Evolutionary conservation across 35 echinoderm and acorn worm species (phyloP), one percentile per base, ranked within the genome.

Genomic region (Eucidaris tribuloides): DNA sequence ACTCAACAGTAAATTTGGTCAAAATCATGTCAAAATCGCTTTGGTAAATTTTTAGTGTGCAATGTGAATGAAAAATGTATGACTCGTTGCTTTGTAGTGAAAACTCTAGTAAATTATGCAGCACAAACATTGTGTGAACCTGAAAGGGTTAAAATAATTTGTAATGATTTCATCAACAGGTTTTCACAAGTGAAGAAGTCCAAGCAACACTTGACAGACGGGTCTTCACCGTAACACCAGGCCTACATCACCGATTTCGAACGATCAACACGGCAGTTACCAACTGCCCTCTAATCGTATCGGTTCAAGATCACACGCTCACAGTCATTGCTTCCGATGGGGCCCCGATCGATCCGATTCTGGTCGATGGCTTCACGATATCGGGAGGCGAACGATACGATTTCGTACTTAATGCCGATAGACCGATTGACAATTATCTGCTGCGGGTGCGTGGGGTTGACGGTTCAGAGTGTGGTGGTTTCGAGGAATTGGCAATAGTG

Each of bases 221-320:
- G 62, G 70, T 84, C 4, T 90, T 84, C 70, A 38, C 13, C 3
- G 81, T 90, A 30, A 58, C 44, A 55, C 76, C 17, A 7, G 83
- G 82, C 3, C 58, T 61, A 49, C 86, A 87, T 6, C 84, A 90
- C 57, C 43, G 90, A 28, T 99, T 93, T 45, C 90, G 96, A 20
- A 80, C 82, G 33, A 85, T 89, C 38, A 99, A 91, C 52, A 93
- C 89, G 44, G 86, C 96, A 17, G 71, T 89, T 13, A 93, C 96
- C 14, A 86, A 90, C 25, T 93, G 96, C 39, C 63, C 86, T 7
- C 50, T 93, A 27, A 79, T 65, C 48, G 78, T 99, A 23, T 99
- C 96, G 6, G 68, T 99, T 1, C 79, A 88, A 62, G 65, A 84
- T 40, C 90, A 93, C 62, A 87, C 45, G 13, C 39, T 99, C 32